phyloP scores from a whole-genome alignment of 2,888 invertebrate genomes.

The Hanleya hanleyi region DNA sequence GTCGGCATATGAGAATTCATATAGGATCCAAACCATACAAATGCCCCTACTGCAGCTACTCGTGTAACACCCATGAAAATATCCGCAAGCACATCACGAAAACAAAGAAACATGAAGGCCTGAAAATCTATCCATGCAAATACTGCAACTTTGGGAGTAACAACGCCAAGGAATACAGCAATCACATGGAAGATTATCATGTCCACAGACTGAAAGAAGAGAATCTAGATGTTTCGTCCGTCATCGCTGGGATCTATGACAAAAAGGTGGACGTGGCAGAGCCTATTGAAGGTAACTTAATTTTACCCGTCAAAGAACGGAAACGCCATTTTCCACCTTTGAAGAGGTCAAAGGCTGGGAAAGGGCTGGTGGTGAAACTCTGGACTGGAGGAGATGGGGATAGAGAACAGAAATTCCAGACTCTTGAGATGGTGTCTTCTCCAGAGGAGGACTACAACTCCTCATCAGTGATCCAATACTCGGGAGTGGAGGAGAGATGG shows the following conservation, averaged over 20 bases:
- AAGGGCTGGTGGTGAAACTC: not conserved
- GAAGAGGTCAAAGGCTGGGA: not conserved
- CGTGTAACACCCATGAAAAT: slow-evolving; percentile 82
- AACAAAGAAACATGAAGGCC: slow-evolving; percentile 85
- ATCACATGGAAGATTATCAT: slow-evolving; percentile 80
- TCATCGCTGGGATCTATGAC: slow-evolving; percentile 59
- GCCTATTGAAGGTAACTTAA: slow-evolving; percentile 59
- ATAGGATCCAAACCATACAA: slow-evolving; percentile 72
- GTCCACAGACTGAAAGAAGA: slow-evolving; percentile 45
- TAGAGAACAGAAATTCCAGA: no score
- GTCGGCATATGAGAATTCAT: slow-evolving; percentile 72
- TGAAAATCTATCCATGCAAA: slow-evolving; percentile 85
- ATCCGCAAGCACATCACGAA: slow-evolving; percentile 89
- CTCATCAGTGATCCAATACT: not conserved
- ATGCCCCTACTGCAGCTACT: slow-evolving; percentile 80
- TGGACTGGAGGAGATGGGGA: no score
- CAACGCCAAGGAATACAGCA: slow-evolving; percentile 80
- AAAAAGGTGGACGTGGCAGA: slow-evolving; percentile 51
- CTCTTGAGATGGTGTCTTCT: no score
- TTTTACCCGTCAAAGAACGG: slow-evolving; percentile 57
- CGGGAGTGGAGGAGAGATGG: not conserved
- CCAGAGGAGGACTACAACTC: no score
- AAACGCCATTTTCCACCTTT: slow-evolving; percentile 6
- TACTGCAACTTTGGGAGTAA: slow-evolving; percentile 81
- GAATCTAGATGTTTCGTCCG: slow-evolving; percentile 51